Percentiles rank a stretch among this genome's conserved stretches.
phyloP scores from a whole-genome alignment of 2,888 invertebrate species.

The Dynastes maya region DNA sequence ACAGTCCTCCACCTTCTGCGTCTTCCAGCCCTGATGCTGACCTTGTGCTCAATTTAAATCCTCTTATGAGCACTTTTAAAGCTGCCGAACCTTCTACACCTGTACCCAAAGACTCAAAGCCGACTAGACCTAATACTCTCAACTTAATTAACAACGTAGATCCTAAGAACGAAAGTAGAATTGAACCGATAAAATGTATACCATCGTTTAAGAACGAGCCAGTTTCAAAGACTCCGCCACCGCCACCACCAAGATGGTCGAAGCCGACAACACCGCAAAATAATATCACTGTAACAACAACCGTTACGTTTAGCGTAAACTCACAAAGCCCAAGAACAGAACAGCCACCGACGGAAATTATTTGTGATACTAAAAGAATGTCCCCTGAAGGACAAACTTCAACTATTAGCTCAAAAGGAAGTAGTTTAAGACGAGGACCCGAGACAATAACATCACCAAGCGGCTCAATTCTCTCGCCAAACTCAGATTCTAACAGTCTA shows the following conservation, averaged over 20 bases:
- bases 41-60: slow-evolving; percentile 85
- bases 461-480: slow-evolving; percentile 68
- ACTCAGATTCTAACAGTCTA: slow-evolving; percentile 70
- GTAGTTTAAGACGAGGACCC: slow-evolving; percentile 75
- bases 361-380: slow-evolving; percentile 77
- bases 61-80: slow-evolving; percentile 83
- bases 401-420: slow-evolving; percentile 80
- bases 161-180: slow-evolving; percentile 53
- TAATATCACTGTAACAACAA: slow-evolving; percentile 89
- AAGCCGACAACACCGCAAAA: slow-evolving; percentile 80
- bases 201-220: slow-evolving; percentile 62
- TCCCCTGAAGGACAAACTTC: slow-evolving; percentile 81
- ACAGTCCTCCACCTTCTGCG: slow-evolving; percentile 66
- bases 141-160: slow-evolving; percentile 78
- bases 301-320: slow-evolving; percentile 87
- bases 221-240: slow-evolving; percentile 79
- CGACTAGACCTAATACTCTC: slow-evolving; percentile 88
- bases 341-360: slow-evolving; percentile 53
- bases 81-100: slow-evolving; percentile 75
- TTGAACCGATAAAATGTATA: slow-evolving; percentile 57
- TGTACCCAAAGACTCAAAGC: slow-evolving; percentile 64
- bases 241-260: slow-evolving; percentile 89
- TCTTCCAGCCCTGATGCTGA: slow-evolving; percentile 74
- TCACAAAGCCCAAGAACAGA: slow-evolving; percentile 69
- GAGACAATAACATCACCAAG: slow-evolving; percentile 67